Conservation (phyloP, 1,140 invertebrate species). For the Eumaeus atala region DNA sequence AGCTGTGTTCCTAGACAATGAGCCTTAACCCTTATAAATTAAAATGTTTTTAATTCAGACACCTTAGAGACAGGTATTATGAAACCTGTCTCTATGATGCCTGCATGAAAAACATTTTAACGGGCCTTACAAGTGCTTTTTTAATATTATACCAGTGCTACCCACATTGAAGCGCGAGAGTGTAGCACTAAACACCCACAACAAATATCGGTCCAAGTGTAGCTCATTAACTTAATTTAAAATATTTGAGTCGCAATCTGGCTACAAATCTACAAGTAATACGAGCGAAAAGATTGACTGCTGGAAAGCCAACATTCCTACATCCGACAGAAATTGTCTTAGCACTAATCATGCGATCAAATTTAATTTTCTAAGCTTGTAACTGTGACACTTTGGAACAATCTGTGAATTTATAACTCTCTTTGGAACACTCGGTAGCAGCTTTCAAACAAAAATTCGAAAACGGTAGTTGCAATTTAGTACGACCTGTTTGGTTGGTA, state of each 20-base stretch:
- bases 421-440: background rate
- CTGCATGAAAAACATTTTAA: no score
- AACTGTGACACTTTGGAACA: background rate
- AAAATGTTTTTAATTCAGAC: no score
- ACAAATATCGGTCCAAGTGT: no score
- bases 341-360: background rate
- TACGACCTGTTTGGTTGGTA: conserved; percentile 1
- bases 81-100: no score
- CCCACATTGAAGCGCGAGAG: no score
- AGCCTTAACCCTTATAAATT: no score
- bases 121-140: no score
- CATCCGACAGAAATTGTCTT: background rate
- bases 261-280: background rate
- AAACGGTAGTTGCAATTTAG: background rate
- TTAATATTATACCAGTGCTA: no score
- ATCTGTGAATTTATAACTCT: background rate
- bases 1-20: no score
- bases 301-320: background rate
- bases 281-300: conserved; percentile 1
- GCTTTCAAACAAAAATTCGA: background rate
- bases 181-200: no score
- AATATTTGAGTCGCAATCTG: background rate
- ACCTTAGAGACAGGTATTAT: no score
- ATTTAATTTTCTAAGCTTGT: background rate
- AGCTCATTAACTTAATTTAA: no score